A percentile compares a stretch with the other conserved stretches of the same genome.
phyloP scores from a whole-genome alignment of 2,113 vertebrate species.

The Rhineura floridana region DNA sequence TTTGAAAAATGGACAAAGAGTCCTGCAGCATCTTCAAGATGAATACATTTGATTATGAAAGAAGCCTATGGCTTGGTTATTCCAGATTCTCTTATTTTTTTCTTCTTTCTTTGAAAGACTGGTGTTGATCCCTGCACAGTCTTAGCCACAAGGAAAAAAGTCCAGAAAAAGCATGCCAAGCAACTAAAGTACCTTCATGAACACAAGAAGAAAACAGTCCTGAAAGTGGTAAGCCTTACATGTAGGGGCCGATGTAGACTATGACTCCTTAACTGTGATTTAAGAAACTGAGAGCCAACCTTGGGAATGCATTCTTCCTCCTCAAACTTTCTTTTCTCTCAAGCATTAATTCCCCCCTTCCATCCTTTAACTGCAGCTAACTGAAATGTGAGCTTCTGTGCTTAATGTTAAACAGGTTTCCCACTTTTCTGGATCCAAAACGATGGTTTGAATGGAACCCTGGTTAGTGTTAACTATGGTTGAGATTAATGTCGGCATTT shows the following conservation, averaged over 20 bases:
- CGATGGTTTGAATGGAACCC: background rate
- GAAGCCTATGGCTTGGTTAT: background rate
- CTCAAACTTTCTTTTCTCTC: background rate
- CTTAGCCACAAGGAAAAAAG: constrained; percentile 76
- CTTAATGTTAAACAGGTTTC: background rate
- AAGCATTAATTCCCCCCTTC: background rate
- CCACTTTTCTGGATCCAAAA: background rate
- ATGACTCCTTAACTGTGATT: background rate
- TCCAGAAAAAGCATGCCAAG: constrained; percentile 75
- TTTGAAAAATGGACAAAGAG: background rate
- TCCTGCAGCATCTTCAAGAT: background rate
- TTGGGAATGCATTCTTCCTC: background rate
- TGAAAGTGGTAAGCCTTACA: constrained; percentile 76
- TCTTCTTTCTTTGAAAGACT: constrained; percentile 76
- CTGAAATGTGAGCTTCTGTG: background rate
- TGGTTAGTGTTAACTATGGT: background rate
- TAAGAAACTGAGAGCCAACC: background rate
- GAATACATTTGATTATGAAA: background rate
- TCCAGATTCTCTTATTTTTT: constrained; percentile 8
- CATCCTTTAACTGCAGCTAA: background rate
- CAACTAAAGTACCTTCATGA: constrained; percentile 64
- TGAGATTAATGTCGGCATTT: background rate
- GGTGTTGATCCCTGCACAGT: constrained; percentile 84
- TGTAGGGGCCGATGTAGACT: background rate
- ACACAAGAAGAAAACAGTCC: constrained; percentile 62